Evolutionary conservation across 2,797 vertebrate species (phyloP), one percentile per base, ranked within the genome.

Genomic region (Fistularia commersonii): DNA sequence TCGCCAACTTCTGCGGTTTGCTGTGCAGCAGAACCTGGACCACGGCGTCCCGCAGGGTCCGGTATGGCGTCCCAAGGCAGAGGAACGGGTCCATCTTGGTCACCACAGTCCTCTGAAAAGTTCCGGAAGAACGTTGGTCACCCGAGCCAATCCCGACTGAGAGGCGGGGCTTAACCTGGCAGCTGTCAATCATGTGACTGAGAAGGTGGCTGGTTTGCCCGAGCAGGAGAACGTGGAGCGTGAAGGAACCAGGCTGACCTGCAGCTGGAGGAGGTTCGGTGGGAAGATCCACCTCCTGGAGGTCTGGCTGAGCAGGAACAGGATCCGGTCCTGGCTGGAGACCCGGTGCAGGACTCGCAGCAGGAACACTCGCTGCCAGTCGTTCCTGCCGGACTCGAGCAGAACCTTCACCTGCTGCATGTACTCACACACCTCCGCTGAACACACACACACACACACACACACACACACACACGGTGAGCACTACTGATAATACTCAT

Each of bases 341-440:
- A 34, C 41, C 13, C 60, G 72, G 72, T 82, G 32, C 2, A 91
- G 64, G 0, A 77, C 74, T 58, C 90, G 62, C 11, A 91, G 79
- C 61, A 91, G 81, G 58, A 89, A 91, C 9, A 91, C 82, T 37
- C 72, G 61, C 66, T 78, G 52, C 90, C 90, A 91, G 70, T 87
- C 83, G 3, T 90, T 84, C 0, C 42, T 8, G 2, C 60, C 0
- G 62, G 82, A 87, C 55, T 84, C 72, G 45, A 41, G 86, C 60
- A 88, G 73, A 0, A 72, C 84, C 61, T 51, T 83, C 38, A 91
- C 79, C 65, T 87, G 76, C 46, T 31, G 45, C 62, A 91, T 66
- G 63, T 69, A 81, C 53, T 23, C 48, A n/a, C 10, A 41, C 47
- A 0, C 6, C 14, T 3, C 0, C 7, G 51, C 23, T 2, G 23